Evolutionary conservation across 1,140 invertebrate species (phyloP), one percentile per base, ranked within the genome.

Genomic region (Drosophila tani): DNA sequence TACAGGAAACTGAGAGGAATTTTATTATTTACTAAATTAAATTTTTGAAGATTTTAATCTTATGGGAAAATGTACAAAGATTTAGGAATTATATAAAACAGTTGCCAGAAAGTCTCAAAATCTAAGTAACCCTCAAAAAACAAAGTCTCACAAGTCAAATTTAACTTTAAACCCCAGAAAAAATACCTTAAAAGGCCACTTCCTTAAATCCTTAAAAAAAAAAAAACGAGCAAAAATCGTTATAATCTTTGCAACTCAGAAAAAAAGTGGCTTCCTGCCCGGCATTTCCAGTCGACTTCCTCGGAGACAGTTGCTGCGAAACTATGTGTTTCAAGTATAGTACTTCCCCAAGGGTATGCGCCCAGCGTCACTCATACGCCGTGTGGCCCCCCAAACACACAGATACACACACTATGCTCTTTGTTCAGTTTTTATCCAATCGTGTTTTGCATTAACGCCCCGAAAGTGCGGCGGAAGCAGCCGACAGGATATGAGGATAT

Each of bases 401-500:
- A 43, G 21, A 24, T 21, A 24, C 21, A 17, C 19, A 21, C n/a
- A 38, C 46, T 53, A 32, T 17, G 15, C 32, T 43, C 67, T 71
- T 73, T 73, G 53, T 71, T 71, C 55, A n/a, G 29, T 71, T 71
- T 73, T 59, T 73, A 73, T 73, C 67, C 69, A 73, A 73, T 73
- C 69, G 69, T 73, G 69, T 73, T 73, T 73, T 58, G 69, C 69
- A 73, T 73, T 73, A 73, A 73, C 69, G 69, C 69, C 69, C 69
- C 67, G 32, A 73, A 87, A 82, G 83, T 83, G 77, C 87, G 79
- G 63, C 81, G 85, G 85, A 88, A 82, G 81, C 68, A 67, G 47
- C 62, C 66, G 69, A 57, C 83, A 88, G 84, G 83, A 86, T 88
- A 83, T 80, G 62, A 88, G 84, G 83, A 86, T 88, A 83, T 80